Base-by-base conservation (phyloP, 2,113 vertebrate species). In the Serilophus lunatus region DNA sequence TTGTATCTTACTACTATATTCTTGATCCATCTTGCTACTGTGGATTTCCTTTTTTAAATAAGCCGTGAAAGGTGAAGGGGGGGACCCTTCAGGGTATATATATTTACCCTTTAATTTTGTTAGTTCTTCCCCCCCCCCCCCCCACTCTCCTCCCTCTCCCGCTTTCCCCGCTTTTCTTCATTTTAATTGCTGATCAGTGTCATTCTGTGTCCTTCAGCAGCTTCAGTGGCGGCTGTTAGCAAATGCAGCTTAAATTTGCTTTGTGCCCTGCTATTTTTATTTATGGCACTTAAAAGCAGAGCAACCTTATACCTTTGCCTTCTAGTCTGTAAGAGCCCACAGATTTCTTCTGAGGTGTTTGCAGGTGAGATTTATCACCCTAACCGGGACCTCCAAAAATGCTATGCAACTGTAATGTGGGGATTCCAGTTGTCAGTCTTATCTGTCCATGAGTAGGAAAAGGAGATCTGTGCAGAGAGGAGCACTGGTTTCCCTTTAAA, bases 231-330 rank as follows among this genome's bases (percentile, higher is more conserved):
- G 53, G 57, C 69, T 85, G 3, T 61, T 66, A 76, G 59, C 36
- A 74, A 75, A 63, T 94, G 70, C n/a, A 69, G 24, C 45, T 91
- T 83, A 80, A 86, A 86, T 78, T 89, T 66, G 49, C 59, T 95
- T 95, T 88, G 40, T 65, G 76, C 60, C 61, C 86, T 94, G 84
- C 95, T 97, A 54, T 95, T 98, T 97, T 95, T 77, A 92, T 96
- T 98, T 94, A 71, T 72, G 75, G 82, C 92, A 90, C 91, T 97
- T 96, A 81, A 94, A 68, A 96, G 56, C 93, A 16, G 64, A 93
- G 65, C 72, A 93, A 93, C 5, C 1, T 96, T 96, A 87, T 92
- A 95, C 94, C 94, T 95, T 82, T 89, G 81, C 85, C 80, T 95
- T 69, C 93, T 93, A 47, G 82, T 53, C 86, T 29, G 5, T 97